phyloP scores from a whole-genome alignment of 2,888 invertebrate species.

The Cistogaster globosa region DNA sequence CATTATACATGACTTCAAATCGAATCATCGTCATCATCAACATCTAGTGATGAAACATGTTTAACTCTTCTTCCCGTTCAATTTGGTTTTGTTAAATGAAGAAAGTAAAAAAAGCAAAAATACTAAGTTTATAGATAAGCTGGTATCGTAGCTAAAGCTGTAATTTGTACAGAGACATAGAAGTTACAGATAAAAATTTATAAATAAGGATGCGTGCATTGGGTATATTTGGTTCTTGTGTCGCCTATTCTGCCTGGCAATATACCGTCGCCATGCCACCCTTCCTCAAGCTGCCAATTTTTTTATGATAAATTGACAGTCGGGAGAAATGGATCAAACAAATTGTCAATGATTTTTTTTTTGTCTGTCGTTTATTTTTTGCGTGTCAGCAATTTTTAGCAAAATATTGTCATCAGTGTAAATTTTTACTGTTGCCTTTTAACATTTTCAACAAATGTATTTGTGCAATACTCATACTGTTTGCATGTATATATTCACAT shows the following conservation, averaged over 20 bases:
- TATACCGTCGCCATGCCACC: neutral
- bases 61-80: conserved; percentile 13
- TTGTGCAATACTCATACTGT: conserved; percentile 7
- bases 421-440: conserved; percentile 61
- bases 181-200: conserved; percentile 1
- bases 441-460: conserved; percentile 52
- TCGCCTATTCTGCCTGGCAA: conserved; percentile 10
- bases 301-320: conserved; percentile 73
- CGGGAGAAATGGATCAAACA: conserved; percentile 78
- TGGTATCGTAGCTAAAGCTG: conserved; percentile 49
- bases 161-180: conserved; percentile 34
- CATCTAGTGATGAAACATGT: conserved; percentile 53
- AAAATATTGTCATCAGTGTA: conserved; percentile 65
- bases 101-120: neutral
- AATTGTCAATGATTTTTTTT: conserved; percentile 77
- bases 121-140: conserved; percentile 38
- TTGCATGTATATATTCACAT: neutral
- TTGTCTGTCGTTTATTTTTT: conserved; percentile 31
- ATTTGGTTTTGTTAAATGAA: neutral
- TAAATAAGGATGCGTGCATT: conserved; percentile 33
- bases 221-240: conserved; percentile 12
- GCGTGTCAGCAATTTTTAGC: conserved; percentile 69
- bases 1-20: conserved; percentile 59
- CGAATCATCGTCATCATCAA: conserved; percentile 65
- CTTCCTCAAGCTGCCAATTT: conserved; percentile 40